Conservation (phyloP, 2,113 vertebrate genomes). For the Entomyzon cyanotis region DNA sequence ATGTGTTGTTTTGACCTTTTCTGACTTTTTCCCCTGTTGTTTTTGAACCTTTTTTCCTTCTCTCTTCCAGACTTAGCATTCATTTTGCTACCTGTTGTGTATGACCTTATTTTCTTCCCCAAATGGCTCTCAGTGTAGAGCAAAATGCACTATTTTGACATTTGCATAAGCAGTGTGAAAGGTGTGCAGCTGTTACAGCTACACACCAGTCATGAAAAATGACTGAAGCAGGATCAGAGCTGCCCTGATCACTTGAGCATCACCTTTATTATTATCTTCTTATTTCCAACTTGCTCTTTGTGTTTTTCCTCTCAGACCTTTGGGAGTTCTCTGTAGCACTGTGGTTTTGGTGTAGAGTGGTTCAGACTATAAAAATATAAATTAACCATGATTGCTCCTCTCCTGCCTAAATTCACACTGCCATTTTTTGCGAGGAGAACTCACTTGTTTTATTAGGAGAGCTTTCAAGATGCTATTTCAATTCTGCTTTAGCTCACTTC, state of each 20-base stretch:
- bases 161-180: neutral
- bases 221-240: neutral
- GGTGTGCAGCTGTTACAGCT: neutral
- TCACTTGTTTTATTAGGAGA: neutral
- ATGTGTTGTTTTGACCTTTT: neutral
- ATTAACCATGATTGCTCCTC: neutral
- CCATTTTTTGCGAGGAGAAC: neutral
- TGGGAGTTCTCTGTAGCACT: neutral
- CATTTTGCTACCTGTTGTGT: neutral
- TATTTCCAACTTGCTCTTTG: neutral
- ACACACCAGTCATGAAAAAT: neutral
- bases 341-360: neutral
- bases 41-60: neutral
- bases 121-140: neutral
- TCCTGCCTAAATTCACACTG: neutral
- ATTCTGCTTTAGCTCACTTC: neutral
- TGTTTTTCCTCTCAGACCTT: neutral
- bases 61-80: neutral
- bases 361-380: neutral
- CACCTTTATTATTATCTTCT: neutral
- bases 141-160: neutral
- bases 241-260: neutral
- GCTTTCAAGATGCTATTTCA: neutral
- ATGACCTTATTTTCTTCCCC: neutral
- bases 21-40: neutral